Evolutionary conservation across 1,140 invertebrate species (phyloP).

Genomic region (Lepidotrigona ventralis): DNA sequence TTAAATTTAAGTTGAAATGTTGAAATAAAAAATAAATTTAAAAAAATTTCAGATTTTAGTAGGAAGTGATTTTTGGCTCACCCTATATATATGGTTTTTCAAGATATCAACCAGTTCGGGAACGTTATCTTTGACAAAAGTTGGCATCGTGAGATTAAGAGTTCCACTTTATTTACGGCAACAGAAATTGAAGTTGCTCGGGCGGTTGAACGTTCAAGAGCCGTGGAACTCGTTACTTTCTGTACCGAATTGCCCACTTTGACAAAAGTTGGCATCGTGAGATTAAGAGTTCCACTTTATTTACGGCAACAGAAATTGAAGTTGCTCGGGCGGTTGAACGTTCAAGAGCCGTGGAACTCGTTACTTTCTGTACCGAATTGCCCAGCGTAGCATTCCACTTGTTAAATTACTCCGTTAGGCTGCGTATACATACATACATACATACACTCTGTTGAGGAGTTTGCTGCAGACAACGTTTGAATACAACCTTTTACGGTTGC

Average conservation of each 20-base stretch:
- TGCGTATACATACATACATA: neutral
- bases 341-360: conserved; percentile 8
- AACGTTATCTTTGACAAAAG: neutral
- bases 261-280: neutral
- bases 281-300: conserved; percentile 8
- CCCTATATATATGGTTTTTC: too few relatives aligned
- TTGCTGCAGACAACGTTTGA: neutral
- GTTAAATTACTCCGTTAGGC: conserved; percentile 25
- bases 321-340: conserved; percentile 16
- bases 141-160: neutral
- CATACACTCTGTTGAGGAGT: neutral
- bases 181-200: conserved; percentile 12
- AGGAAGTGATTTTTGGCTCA: too few relatives aligned
- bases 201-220: conserved; percentile 10
- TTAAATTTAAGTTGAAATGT: too few relatives aligned
- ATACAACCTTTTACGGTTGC: neutral
- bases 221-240: conserved; percentile 23
- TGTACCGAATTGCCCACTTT: conserved; percentile 1
- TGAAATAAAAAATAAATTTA: too few relatives aligned
- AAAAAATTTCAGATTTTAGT: too few relatives aligned
- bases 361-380: conserved; percentile 19
- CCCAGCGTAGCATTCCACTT: neutral
- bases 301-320: conserved; percentile 5
- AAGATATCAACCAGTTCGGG: too few relatives aligned
- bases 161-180: conserved; percentile 2